Base-by-base conservation (phyloP, 2,113 vertebrate species). In the Lycaon pictus region DNA sequence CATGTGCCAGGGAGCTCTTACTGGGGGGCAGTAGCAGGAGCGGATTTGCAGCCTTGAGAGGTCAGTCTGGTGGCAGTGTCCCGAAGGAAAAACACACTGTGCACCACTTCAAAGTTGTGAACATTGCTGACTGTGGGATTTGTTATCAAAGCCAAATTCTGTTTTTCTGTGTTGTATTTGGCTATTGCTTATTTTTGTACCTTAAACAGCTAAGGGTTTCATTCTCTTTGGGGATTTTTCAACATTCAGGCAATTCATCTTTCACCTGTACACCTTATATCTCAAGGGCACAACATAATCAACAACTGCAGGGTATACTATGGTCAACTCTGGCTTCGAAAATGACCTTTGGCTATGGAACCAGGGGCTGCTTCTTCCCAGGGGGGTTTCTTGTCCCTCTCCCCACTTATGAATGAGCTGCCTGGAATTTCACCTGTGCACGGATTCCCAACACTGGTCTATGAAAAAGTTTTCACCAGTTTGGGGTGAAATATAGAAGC, bases 141-240 rank as follows among this genome's bases (percentile, higher is more conserved):
- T 60, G 80, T 76, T 79, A 22, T 63, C 20, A 80, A 95, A 76
- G 48, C 32, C 81, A 94, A 82, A 93, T 56, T 90, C 74, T 56
- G 12, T 23, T 96, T 87, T 60, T 67, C 65, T 69, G 5, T 67
- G 35, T 72, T 67, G 53, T 88, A 60, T 91, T 81, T 93, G 62
- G 51, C 25, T 62, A 19, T 29, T 29, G 58, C 48, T 90, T 90
- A 72, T 23, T 90, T 92, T 27, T 72, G 48, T 7, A 65, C 25
- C 29, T 89, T 65, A n/a, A 48, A 88, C 27, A 92, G 27, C 15
- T 51, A 3, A 88, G 35, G 17, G 60, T 51, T 92, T 93, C 85
- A 20, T 77, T 91, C 81, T 90, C 11, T 51, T 62, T 4, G 29
- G 2, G 1, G 56, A 60, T 91, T 93, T 96, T 51, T 13, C 80